phyloP scores from a whole-genome alignment of 2,888 invertebrate species.

The Timema cristinae region DNA sequence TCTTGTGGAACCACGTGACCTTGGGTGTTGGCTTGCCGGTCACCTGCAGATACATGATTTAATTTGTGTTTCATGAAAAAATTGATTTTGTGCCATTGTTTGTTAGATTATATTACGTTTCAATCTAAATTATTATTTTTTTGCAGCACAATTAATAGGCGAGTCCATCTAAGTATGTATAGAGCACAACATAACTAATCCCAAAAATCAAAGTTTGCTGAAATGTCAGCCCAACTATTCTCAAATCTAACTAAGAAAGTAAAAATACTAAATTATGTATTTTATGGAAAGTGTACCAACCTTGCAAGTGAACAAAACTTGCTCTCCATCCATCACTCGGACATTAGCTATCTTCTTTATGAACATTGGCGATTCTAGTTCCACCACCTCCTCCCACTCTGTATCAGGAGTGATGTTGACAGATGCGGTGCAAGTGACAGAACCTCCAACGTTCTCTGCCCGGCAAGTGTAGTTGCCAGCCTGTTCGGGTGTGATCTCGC shows the following conservation, averaged over 20 bases:
- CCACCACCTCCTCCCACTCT: constrained; percentile 46
- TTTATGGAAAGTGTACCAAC: constrained; percentile 31
- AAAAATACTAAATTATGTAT: background rate
- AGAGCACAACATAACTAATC: no score
- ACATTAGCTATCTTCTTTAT: constrained; percentile 66
- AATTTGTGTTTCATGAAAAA: no score
- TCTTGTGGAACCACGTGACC: constrained; percentile 76
- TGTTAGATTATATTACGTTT: no score
- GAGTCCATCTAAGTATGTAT: no score
- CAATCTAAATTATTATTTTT: no score
- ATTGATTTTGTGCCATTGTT: no score
- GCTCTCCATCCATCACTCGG: constrained; percentile 87
- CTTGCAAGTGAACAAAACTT: constrained; percentile 67
- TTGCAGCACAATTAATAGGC: no score
- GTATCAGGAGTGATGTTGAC: constrained; percentile 58
- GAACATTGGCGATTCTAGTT: constrained; percentile 72
- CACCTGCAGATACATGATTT: constrained; percentile 43
- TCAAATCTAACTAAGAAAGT: no score
- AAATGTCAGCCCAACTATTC: no score
- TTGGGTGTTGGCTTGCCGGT: constrained; percentile 74
- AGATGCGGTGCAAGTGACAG: constrained; percentile 79
- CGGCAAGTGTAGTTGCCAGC: constrained; percentile 78
- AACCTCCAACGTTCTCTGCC: constrained; percentile 86
- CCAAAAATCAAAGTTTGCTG: no score
- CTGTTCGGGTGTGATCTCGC: constrained; percentile 64